phyloP scores from a whole-genome alignment of 2,797 vertebrate species.

The Tapirus indicus region DNA sequence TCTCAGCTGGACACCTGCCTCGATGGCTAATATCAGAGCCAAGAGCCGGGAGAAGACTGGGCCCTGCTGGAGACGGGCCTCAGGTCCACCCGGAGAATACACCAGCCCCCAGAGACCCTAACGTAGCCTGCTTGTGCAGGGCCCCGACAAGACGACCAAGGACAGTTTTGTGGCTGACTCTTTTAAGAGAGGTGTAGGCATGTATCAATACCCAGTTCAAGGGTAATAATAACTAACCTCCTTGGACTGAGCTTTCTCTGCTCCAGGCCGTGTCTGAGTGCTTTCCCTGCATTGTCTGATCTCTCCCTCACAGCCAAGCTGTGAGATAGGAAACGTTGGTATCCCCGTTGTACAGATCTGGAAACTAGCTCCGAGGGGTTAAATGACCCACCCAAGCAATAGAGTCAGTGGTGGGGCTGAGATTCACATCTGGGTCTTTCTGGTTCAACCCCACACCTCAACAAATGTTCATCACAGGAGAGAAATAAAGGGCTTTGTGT shows the following conservation, averaged over 20 bases:
- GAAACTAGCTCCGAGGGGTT: background rate
- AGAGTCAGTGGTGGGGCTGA: background rate
- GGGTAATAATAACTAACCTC: fast-evolving
- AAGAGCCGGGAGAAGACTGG: background rate
- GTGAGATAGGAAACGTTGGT: background rate
- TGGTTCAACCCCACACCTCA: no score
- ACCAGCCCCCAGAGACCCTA: background rate
- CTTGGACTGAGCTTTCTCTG: background rate
- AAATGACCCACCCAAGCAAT: background rate
- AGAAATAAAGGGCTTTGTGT: background rate
- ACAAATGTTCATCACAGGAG: background rate
- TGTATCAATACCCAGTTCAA: fast-evolving
- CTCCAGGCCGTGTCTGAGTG: background rate
- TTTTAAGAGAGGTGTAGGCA: background rate
- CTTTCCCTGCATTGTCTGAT: no score
- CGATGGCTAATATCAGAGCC: background rate
- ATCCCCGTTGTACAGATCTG: background rate
- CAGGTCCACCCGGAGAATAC: background rate
- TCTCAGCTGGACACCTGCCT: background rate
- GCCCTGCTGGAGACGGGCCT: background rate
- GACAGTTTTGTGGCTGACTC: background rate
- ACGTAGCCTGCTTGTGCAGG: background rate
- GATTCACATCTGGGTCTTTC: background rate
- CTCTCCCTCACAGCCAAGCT: background rate
- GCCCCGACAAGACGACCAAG: fast-evolving